Conservation (phyloP, 2,888 invertebrate species). For the Resseliella maxima region DNA sequence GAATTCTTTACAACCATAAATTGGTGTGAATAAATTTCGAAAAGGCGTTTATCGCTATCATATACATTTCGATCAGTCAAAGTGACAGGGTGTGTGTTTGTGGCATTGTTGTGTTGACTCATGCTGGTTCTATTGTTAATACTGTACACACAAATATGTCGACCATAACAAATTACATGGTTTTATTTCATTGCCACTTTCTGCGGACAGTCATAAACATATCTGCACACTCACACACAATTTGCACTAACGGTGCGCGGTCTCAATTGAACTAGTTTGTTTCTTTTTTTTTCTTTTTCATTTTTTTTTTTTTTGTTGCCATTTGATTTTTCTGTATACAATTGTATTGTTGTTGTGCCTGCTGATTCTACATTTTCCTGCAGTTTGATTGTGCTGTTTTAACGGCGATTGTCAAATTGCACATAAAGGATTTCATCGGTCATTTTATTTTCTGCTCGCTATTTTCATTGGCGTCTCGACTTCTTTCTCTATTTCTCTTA, state of each 20-base stretch:
- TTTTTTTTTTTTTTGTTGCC: background rate
- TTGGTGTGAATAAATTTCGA: background rate
- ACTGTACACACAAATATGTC: slow-evolving; percentile 4
- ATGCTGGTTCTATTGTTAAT: slow-evolving; percentile 19
- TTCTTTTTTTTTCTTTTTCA: background rate
- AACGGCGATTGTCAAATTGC: slow-evolving; percentile 17
- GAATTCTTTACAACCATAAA: background rate
- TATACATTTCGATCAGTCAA: background rate
- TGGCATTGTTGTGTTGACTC: background rate
- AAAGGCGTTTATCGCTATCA: background rate
- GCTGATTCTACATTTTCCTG: slow-evolving; percentile 18
- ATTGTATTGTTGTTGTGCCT: background rate
- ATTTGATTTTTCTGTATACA: background rate
- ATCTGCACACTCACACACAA: slow-evolving; percentile 19
- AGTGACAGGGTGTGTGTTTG: too few species aligned
- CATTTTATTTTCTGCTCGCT: background rate
- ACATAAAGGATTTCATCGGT: slow-evolving; percentile 41
- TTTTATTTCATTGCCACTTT: slow-evolving; percentile 38
- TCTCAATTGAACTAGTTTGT: background rate
- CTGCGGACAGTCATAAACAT: slow-evolving; percentile 44
- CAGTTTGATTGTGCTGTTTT: slow-evolving; percentile 3
- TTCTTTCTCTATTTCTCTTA: too few species aligned
- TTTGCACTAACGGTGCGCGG: slow-evolving; percentile 1
- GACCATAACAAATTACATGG: slow-evolving; percentile 51
- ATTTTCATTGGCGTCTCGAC: background rate